A percentile compares a stretch with the other conserved stretches of the same genome.
These are phyloP conservation scores for Noctuana brunneofusca DNA, from an alignment of 2,888 invertebrate genomes.

Conservation along the genomic window DNA sequence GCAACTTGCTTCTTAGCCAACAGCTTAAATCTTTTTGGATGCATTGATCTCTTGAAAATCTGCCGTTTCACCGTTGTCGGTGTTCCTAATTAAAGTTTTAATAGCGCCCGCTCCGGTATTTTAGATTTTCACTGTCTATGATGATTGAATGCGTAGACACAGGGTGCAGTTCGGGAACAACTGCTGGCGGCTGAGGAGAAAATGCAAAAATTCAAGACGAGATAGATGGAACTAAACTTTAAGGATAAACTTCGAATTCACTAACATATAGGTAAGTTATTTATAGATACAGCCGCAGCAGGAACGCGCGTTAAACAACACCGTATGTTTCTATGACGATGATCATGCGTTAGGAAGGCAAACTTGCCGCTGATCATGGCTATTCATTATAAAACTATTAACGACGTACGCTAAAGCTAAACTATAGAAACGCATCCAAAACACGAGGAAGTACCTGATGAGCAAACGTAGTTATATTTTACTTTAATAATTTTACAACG, in stretches of 20 bases:
- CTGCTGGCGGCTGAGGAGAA: conserved; percentile 35
- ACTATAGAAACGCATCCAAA: conserved; percentile 75
- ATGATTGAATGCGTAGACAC: conserved; percentile 51
- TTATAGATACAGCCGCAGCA: conserved; percentile 29
- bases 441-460: conserved; percentile 74
- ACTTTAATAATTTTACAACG: conserved; percentile 65
- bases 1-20: conserved; percentile 71
- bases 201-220: conserved; percentile 35
- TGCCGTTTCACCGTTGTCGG: conserved; percentile 27
- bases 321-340: conserved; percentile 58
- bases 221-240: conserved; percentile 33
- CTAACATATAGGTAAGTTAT: conserved; percentile 23
- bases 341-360: conserved; percentile 56
- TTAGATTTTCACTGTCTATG: conserved; percentile 76
- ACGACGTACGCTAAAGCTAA: conserved; percentile 62
- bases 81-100: conserved; percentile 26
- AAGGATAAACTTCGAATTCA: conserved; percentile 24
- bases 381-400: conserved; percentile 69
- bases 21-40: conserved; percentile 27
- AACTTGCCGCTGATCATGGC: conserved; percentile 48
- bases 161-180: conserved; percentile 36
- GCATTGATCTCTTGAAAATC: conserved; percentile 29
- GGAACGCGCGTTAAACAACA: conserved; percentile 36
- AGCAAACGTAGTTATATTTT: conserved; percentile 67
- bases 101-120: conserved; percentile 48